Conservation (phyloP, 2,888 invertebrate genomes). For the Agriopis marginaria region DNA sequence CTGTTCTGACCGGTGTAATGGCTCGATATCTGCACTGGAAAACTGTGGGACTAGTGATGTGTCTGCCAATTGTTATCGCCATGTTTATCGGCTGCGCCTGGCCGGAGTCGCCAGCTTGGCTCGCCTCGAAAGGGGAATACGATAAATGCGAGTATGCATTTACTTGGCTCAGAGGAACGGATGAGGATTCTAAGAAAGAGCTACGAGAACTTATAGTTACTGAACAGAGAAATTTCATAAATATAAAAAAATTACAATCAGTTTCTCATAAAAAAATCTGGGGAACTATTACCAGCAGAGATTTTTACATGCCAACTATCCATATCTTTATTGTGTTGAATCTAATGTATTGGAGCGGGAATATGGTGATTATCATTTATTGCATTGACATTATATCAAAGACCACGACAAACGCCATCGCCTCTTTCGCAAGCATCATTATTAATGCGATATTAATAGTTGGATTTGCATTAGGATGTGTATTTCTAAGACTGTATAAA, state of each 20-base stretch:
- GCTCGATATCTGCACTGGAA: constrained; percentile 25
- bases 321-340: constrained; percentile 18
- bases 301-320: constrained; percentile 20
- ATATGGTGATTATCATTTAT: constrained; percentile 23
- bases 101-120: constrained; percentile 29
- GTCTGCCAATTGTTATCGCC: constrained; percentile 24
- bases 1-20: constrained; percentile 14
- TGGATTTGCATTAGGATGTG: constrained; percentile 11
- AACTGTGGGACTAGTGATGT: constrained; percentile 23
- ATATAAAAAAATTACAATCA: background rate
- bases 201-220: constrained; percentile 16
- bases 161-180: constrained; percentile 18
- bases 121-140: constrained; percentile 28
- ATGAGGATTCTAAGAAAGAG: constrained; percentile 22
- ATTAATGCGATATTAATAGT: constrained; percentile 13
- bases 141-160: constrained; percentile 29
- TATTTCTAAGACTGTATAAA: constrained; percentile 15
- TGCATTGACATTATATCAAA: constrained; percentile 24
- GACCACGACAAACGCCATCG: constrained; percentile 7
- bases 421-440: constrained; percentile 14
- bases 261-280: background rate
- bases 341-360: constrained; percentile 26
- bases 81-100: constrained; percentile 25
- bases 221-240: constrained; percentile 7
- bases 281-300: constrained; percentile 10